Evolutionary conservation across 2,113 vertebrate genomes (phyloP).

Genomic region (Oncorhynchus tshawytscha): DNA sequence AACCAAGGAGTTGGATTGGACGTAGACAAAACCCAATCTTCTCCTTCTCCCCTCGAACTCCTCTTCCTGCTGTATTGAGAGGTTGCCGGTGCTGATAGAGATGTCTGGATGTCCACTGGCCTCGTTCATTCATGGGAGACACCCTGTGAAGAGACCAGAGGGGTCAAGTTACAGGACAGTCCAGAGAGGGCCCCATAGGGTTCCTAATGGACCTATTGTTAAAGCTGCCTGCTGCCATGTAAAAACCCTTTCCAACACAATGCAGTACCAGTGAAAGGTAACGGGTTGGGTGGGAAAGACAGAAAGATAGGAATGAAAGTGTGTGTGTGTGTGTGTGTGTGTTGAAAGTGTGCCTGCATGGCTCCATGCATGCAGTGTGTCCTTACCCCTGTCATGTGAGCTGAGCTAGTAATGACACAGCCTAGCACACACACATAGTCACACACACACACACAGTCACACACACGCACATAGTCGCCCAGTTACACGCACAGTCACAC

Average conservation of each 20-base stretch:
- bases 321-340: neutral
- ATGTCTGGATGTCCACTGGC: conserved; percentile 47
- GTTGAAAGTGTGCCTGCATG: too few species aligned
- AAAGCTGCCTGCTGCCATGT: conserved; percentile 40
- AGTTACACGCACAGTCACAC: neutral
- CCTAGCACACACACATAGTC: conserved; percentile 14
- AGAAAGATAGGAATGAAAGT: conserved; percentile 16
- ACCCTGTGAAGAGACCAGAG: conserved; percentile 56
- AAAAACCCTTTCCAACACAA: conserved; percentile 69
- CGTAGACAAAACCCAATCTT: neutral
- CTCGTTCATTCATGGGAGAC: conserved; percentile 59
- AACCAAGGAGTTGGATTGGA: neutral
- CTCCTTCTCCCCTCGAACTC: conserved; percentile 24
- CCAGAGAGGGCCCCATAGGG: conserved; percentile 38
- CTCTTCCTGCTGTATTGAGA: conserved; percentile 35
- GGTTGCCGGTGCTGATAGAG: conserved; percentile 35
- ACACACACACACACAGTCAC: too few species aligned
- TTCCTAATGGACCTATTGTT: conserved; percentile 39
- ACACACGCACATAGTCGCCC: neutral
- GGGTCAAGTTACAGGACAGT: conserved; percentile 50
- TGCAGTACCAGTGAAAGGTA: conserved; percentile 54
- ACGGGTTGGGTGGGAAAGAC: conserved; percentile 35
- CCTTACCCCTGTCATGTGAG: conserved; percentile 24
- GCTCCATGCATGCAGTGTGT: too few species aligned
- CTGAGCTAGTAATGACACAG: conserved; percentile 41